Conservation (phyloP, 2,888 invertebrate genomes). For the Sicus ferrugineus region DNA sequence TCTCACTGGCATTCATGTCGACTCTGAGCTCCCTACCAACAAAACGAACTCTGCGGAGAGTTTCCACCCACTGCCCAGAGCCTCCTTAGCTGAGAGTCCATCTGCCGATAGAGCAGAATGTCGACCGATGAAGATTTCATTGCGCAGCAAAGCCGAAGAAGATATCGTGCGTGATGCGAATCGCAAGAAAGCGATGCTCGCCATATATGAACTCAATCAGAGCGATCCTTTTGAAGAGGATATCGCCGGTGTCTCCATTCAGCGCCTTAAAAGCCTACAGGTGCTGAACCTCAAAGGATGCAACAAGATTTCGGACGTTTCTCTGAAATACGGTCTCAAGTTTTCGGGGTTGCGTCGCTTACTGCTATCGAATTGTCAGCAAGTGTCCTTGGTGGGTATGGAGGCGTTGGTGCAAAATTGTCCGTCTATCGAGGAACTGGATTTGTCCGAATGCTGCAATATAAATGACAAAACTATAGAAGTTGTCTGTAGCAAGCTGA, state of each 20-base stretch:
- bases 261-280: slow-evolving; percentile 67
- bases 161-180: slow-evolving; percentile 74
- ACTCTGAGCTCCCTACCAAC: slow-evolving; percentile 26
- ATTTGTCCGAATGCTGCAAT: slow-evolving; percentile 73
- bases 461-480: slow-evolving; percentile 72
- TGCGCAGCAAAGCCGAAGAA: slow-evolving; percentile 74
- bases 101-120: slow-evolving; percentile 40
- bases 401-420: slow-evolving; percentile 72
- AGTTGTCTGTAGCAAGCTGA: slow-evolving; percentile 64
- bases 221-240: slow-evolving; percentile 48
- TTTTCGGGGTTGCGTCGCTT: slow-evolving; percentile 72
- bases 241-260: slow-evolving; percentile 66
- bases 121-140: slow-evolving; percentile 65
- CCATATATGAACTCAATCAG: slow-evolving; percentile 68
- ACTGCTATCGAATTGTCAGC: slow-evolving; percentile 74
- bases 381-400: slow-evolving; percentile 73
- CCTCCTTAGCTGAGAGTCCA: slow-evolving; percentile 44
- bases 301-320: slow-evolving; percentile 76
- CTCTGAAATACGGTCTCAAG: slow-evolving; percentile 73
- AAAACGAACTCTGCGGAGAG: slow-evolving; percentile 47
- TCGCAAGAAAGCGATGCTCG: slow-evolving; percentile 71
- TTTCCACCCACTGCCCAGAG: slow-evolving; percentile 45
- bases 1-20: slow-evolving; percentile 70
- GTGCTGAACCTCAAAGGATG: slow-evolving; percentile 74
- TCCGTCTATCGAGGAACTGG: slow-evolving; percentile 74